These are phyloP conservation scores for Torymus aiolomorphi DNA, from an alignment of 2,888 invertebrate genomes.

Conservation along the genomic window DNA sequence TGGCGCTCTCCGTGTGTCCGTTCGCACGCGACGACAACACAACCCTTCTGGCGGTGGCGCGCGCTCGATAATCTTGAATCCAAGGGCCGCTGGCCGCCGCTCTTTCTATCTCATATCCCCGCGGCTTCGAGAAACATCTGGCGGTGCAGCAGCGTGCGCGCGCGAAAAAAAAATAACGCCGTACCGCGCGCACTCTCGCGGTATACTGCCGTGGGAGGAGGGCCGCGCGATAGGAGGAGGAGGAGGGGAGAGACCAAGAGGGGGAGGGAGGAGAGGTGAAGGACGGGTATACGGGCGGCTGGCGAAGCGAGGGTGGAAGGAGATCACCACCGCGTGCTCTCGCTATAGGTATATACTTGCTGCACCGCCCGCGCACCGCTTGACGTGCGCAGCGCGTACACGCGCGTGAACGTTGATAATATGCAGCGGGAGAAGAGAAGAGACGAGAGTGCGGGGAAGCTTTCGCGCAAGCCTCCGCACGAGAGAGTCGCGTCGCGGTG, in stretches of 20 bases:
- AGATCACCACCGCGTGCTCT: too few species aligned
- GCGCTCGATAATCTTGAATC: conserved; percentile 45
- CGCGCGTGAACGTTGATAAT: too few species aligned
- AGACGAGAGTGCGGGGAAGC: too few species aligned
- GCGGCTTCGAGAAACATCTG: too few species aligned
- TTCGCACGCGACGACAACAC: too few species aligned
- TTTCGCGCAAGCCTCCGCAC: neutral
- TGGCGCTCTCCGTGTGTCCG: too few species aligned
- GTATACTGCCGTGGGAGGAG: neutral
- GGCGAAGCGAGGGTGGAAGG: too few species aligned
- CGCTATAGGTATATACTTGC: too few species aligned
- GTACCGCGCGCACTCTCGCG: neutral
- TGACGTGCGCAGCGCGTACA: neutral
- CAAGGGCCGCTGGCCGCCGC: neutral
- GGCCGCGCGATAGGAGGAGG: neutral
- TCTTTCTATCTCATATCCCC: neutral
- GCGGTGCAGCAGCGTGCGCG: neutral
- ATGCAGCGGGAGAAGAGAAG: neutral
- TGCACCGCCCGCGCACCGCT: neutral
- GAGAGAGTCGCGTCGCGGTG: conserved; percentile 32
- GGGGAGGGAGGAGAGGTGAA: neutral
- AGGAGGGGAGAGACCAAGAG: neutral
- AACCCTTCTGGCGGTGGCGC: too few species aligned
- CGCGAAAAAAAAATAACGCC: conserved; percentile 18
- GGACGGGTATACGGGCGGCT: neutral